Percentiles rank a stretch among this genome's conserved stretches.
Conservation (phyloP, 2,888 invertebrate species). For the Acanthococcus lagerstroemiae region DNA sequence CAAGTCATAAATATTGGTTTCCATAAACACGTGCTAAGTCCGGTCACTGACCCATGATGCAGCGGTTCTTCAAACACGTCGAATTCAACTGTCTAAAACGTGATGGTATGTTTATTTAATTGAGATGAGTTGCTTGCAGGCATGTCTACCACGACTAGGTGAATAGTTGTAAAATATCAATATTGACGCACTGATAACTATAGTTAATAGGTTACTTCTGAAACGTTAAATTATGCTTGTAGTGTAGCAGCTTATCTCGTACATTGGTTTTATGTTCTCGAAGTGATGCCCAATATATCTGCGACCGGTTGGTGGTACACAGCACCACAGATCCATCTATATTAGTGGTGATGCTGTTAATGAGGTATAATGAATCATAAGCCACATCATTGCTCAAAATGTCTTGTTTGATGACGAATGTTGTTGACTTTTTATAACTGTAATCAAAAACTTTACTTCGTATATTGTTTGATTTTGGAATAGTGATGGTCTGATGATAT, state of each 20-base stretch:
- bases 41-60: slow-evolving; percentile 71
- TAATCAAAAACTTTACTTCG: background rate
- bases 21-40: slow-evolving; percentile 75
- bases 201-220: too few relatives aligned
- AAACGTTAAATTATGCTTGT: background rate
- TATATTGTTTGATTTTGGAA: background rate
- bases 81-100: slow-evolving; percentile 49
- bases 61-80: slow-evolving; percentile 53
- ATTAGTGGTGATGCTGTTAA: slow-evolving; percentile 7
- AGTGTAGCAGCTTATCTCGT: background rate
- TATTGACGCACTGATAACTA: too few relatives aligned
- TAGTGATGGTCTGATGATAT: background rate
- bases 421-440: slow-evolving; percentile 18
- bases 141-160: background rate
- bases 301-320: slow-evolving; percentile 44
- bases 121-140: background rate
- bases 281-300: slow-evolving; percentile 42
- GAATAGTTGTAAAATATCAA: too few relatives aligned
- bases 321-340: slow-evolving; percentile 40
- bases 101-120: background rate
- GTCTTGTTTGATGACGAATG: slow-evolving; percentile 14
- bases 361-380: slow-evolving; percentile 2
- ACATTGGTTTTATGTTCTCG: background rate
- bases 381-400: background rate
- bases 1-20: slow-evolving; percentile 79